These are phyloP conservation scores for Trachemys scripta DNA, from an alignment of 2,113 vertebrate species.

Conservation along the genomic window DNA sequence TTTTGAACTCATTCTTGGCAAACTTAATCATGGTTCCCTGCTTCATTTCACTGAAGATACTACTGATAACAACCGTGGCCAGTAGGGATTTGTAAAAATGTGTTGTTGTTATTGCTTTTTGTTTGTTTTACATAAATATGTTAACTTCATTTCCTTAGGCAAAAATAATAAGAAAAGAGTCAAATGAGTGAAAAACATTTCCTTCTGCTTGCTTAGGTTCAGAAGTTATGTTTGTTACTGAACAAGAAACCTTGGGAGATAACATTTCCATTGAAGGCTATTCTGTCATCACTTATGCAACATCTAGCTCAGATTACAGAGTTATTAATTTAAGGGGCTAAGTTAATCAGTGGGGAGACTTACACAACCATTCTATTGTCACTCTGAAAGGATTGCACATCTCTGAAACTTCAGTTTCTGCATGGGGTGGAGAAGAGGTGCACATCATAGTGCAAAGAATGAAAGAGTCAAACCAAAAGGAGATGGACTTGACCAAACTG, in stretches of 20 bases:
- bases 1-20: slow-evolving; percentile 32
- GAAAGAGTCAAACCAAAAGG: background rate
- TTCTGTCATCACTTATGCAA: background rate
- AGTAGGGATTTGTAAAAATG: background rate
- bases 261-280: background rate
- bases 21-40: slow-evolving; percentile 8
- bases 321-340: background rate
- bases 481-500: background rate
- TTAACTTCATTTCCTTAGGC: slow-evolving; percentile 2
- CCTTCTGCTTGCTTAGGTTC: background rate
- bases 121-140: background rate
- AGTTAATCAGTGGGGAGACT: background rate
- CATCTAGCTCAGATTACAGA: background rate
- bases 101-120: background rate
- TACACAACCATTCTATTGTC: background rate
- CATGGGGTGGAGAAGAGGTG: background rate
- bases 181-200: slow-evolving; percentile 24
- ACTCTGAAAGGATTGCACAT: background rate
- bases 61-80: background rate
- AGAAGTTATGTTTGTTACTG: background rate
- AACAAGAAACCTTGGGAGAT: slow-evolving; percentile 18
- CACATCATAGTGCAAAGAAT: accelerated
- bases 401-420: background rate
- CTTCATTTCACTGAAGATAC: slow-evolving; percentile 27
- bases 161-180: background rate